Conservation (phyloP, 1,140 invertebrate species). For the Melanaphis sacchari region DNA sequence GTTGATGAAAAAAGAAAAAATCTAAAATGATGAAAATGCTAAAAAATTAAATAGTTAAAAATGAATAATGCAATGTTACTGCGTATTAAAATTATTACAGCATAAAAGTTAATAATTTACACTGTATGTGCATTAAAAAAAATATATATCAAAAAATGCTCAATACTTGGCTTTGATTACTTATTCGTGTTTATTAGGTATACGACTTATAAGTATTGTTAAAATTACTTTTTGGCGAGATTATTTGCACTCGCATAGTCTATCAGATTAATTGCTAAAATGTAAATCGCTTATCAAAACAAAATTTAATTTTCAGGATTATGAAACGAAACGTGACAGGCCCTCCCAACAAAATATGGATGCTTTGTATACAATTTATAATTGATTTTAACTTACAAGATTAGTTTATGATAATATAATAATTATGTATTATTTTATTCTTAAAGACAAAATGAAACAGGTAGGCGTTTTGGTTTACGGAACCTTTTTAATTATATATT, state of each 20-base stretch:
- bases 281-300: neutral
- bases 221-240: neutral
- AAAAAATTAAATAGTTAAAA: neutral
- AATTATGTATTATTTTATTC: neutral
- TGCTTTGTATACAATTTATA: neutral
- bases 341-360: too few relatives aligned
- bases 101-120: neutral
- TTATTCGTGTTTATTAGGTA: neutral
- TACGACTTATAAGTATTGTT: too few relatives aligned
- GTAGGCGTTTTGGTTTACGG: neutral
- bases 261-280: neutral
- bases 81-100: neutral
- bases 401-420: neutral
- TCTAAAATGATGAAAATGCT: too few relatives aligned
- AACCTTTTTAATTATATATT: neutral
- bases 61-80: neutral
- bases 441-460: neutral
- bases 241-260: neutral
- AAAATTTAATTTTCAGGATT: neutral
- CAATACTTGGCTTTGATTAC: neutral
- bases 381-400: conserved; percentile 18
- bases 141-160: neutral
- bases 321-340: neutral
- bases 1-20: too few relatives aligned
- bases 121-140: neutral